Conservation (phyloP, 2,888 invertebrate genomes). For the Stenolophus ochropezus region DNA sequence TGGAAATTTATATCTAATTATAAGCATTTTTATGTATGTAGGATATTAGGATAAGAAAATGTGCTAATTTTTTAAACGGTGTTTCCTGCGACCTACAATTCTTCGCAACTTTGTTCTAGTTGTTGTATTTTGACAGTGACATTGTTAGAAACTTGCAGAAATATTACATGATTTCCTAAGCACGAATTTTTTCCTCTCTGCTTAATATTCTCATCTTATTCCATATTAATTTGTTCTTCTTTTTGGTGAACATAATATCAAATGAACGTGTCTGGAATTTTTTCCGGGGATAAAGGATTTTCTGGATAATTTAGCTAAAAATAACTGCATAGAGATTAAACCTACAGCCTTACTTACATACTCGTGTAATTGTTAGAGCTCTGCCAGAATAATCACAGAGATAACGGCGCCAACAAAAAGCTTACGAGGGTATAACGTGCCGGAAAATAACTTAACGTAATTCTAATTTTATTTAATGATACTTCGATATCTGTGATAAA, state of each 20-base stretch:
- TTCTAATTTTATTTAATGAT: no score
- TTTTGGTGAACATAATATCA: conserved; percentile 7
- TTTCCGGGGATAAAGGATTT: background rate
- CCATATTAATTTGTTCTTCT: conserved; percentile 23
- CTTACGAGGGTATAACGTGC: no score
- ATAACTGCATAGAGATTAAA: background rate
- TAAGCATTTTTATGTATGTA: no score
- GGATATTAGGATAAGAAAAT: no score
- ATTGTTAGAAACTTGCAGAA: background rate
- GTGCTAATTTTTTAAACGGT: no score
- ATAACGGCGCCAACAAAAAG: no score
- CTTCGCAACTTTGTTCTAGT: background rate
- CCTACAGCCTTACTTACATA: background rate
- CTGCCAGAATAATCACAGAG: no score
- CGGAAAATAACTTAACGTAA: no score
- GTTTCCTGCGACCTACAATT: background rate
- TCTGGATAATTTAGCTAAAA: background rate
- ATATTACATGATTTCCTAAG: background rate
- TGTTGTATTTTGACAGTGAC: background rate
- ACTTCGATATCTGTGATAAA: no score
- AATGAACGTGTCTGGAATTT: conserved; percentile 19
- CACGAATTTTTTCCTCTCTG: background rate
- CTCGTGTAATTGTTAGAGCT: no score
- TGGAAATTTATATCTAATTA: no score
- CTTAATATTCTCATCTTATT: conserved; percentile 25